phyloP scores from a whole-genome alignment of 2,113 vertebrate genomes.

The Brachypteracias leptosomus region DNA sequence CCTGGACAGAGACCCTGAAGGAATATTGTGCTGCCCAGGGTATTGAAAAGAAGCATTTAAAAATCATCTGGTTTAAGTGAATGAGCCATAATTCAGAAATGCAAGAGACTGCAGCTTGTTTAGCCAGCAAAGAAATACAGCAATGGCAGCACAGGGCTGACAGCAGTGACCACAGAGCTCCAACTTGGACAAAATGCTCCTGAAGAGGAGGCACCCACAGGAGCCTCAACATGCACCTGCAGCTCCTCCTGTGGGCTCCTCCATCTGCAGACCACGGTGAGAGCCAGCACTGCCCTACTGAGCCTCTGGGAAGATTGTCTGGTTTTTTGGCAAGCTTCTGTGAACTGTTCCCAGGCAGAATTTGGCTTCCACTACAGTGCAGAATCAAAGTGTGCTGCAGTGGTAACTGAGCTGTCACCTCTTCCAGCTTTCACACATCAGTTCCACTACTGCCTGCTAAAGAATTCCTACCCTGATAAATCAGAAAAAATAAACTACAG shows the following conservation, averaged over 20 bases:
- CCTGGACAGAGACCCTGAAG: background rate
- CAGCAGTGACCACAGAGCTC: background rate
- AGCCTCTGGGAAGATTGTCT: background rate
- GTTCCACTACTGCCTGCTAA: slow-evolving; percentile 5
- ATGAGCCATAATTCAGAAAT: background rate
- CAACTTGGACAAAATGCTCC: background rate
- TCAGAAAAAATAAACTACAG: background rate
- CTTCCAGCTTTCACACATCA: slow-evolving; percentile 52
- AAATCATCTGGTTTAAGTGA: background rate
- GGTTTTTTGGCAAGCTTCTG: slow-evolving; percentile 27
- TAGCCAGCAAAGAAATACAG: background rate
- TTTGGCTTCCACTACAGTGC: background rate
- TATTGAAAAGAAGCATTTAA: background rate
- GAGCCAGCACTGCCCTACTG: background rate
- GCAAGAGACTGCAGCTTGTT: background rate
- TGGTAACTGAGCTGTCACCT: slow-evolving; percentile 21
- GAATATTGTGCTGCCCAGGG: background rate
- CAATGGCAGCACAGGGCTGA: background rate
- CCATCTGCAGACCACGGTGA: background rate
- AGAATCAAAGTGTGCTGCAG: slow-evolving; percentile 33
- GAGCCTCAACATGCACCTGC: background rate
- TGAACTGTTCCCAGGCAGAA: slow-evolving; percentile 3
- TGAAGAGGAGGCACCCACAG: background rate
- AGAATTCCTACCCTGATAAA: slow-evolving; percentile 12
- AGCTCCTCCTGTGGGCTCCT: background rate